Conservation (phyloP, 2,888 invertebrate genomes). For the Tetheella fluctuosa region DNA sequence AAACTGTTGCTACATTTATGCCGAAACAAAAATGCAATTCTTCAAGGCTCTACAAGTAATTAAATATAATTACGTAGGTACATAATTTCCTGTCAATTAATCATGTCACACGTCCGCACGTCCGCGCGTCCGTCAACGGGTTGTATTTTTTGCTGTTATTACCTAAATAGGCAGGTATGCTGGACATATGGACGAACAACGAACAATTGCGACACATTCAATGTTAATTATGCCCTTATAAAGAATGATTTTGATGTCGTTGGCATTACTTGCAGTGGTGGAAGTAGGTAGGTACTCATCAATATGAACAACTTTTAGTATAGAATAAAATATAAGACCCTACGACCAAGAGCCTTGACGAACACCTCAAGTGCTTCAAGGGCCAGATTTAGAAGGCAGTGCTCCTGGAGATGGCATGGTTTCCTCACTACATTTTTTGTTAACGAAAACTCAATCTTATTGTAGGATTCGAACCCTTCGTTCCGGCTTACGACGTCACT, state of each 20-base stretch:
- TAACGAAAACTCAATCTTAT: too few species aligned
- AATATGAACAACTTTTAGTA: too few species aligned
- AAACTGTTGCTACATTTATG: not conserved
- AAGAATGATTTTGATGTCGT: too few species aligned
- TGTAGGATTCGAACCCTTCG: too few species aligned
- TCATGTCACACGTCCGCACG: conserved; percentile 30
- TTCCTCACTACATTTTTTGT: too few species aligned
- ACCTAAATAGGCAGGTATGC: not conserved
- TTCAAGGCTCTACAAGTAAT: conserved; percentile 27
- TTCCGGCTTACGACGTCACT: not conserved
- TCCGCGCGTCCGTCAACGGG: not conserved
- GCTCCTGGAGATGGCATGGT: too few species aligned
- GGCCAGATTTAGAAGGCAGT: too few species aligned
- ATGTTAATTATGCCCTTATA: conserved; percentile 4
- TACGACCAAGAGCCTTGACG: too few species aligned
- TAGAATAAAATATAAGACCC: too few species aligned
- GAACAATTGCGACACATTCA: not conserved
- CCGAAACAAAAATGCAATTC: conserved; percentile 22
- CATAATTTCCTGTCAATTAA: conserved; percentile 31
- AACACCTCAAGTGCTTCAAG: too few species aligned
- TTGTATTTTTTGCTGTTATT: conserved; percentile 20
- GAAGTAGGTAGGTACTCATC: too few species aligned
- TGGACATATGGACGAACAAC: not conserved
- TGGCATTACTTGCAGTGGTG: too few species aligned
- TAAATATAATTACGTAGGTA: conserved; percentile 28